Evolutionary conservation across 2,113 vertebrate species (phyloP), one percentile per base, ranked within the genome.

Genomic region (Melanotaenia duboulayi): DNA sequence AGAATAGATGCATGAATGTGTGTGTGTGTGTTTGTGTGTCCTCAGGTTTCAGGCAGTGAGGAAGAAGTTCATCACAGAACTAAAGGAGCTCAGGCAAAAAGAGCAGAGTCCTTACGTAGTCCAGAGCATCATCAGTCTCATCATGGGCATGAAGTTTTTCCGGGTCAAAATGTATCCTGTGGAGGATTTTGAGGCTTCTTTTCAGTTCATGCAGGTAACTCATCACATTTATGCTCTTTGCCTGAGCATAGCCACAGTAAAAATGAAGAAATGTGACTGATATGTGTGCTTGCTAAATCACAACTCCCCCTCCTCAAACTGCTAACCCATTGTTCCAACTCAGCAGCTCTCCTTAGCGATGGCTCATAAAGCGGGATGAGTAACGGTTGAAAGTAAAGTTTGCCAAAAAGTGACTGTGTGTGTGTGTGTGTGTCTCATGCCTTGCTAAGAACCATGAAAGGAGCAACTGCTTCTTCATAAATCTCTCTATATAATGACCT

Each of bases 141-240:
- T 99, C 90, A 99, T 99, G 97, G 97, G 97, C 76, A 98, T 99
- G 97, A 99, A 99, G 83, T 98, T 99, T 92, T 99, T 99, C 84
- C 93, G 97, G 84, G 97, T 99, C 24, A 99, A 99, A 89, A 99
- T 99, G 97, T 99, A 99, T 88, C 97, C 97, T 0, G 97, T 99
- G 77, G 97, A 99, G 90, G 97, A 99, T 80, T 99, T 99, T 89
- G 97, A 99, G 93, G 97, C 97, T 49, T 99, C 97, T 2, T 99
- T 99, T 93, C 97, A 99, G 91, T 99, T 99, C 90, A 98, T 98
- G 98, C 96, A 99, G 96, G 97, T 97, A 79, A 87, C 10, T 3
- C 8, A 35, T 35, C 8, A 9, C 32, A 35, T 35, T 5, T 7
- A 5, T 3, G 32, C 32, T 35, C 32, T 9, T 35, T 9, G 4